A percentile compares a stretch with the other conserved stretches of the same genome.
phyloP scores from a whole-genome alignment of 23 tunicate genomes.

The Aplidium turbinatum region DNA sequence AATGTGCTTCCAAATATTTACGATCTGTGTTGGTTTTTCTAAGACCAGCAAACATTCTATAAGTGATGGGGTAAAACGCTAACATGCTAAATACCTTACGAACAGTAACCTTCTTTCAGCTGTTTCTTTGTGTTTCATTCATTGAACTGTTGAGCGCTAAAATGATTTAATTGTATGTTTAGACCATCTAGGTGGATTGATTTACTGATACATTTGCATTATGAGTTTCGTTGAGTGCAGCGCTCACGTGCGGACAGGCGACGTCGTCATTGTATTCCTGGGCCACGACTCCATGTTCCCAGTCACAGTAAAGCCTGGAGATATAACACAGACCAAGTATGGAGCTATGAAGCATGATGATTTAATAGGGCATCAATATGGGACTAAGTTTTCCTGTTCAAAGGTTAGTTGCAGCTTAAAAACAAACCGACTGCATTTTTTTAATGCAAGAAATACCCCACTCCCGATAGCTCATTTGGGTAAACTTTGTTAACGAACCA shows the following conservation, averaged over 20 bases:
- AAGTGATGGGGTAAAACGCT: too few relatives aligned
- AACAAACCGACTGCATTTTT: too few relatives aligned
- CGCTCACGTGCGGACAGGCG: slow-evolving; percentile 39
- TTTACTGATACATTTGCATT: too few relatives aligned
- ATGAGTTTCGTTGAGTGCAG: slow-evolving; percentile 52
- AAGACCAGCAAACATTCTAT: too few relatives aligned
- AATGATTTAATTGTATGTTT: background rate
- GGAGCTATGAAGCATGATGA: slow-evolving; percentile 90
- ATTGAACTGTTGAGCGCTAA: background rate
- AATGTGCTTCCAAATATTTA: too few relatives aligned
- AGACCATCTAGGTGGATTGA: too few relatives aligned
- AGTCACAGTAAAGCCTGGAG: slow-evolving; percentile 42
- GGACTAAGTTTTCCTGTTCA: slow-evolving; percentile 70
- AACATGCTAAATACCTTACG: background rate
- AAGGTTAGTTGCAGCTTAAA: slow-evolving; percentile 50
- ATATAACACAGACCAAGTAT: slow-evolving; percentile 84
- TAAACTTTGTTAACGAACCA: too few relatives aligned
- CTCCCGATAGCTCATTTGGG: too few relatives aligned
- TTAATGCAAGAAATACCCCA: too few relatives aligned
- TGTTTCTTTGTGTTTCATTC: background rate
- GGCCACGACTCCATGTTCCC: slow-evolving; percentile 78
- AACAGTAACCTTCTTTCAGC: background rate
- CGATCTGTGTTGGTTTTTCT: too few relatives aligned
- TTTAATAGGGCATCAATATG: slow-evolving; percentile 69
- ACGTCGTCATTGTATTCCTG: slow-evolving; percentile 72